A percentile compares a stretch with the other conserved stretches of the same genome.
Conservation (phyloP, 1,140 invertebrate species). For the Grapholita molesta region DNA sequence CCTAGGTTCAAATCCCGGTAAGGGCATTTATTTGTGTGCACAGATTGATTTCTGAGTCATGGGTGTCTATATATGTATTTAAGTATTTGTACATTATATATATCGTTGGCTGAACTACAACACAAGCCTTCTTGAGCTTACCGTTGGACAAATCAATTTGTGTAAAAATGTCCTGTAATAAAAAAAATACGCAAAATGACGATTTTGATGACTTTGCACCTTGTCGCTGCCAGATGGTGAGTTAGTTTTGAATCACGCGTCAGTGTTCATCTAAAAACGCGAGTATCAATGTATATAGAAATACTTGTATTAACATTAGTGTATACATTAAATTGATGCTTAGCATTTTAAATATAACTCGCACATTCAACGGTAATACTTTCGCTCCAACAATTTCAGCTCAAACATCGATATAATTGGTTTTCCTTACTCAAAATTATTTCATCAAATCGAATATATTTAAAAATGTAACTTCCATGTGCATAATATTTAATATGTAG, state of each 20-base stretch:
- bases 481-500: slow-evolving; percentile 1
- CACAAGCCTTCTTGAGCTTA: too few relatives aligned
- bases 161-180: too few relatives aligned
- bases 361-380: slow-evolving; percentile 5
- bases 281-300: background rate
- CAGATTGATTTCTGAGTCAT: too few relatives aligned
- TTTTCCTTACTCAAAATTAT: slow-evolving; percentile 6
- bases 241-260: background rate
- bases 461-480: slow-evolving; percentile 7
- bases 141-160: too few relatives aligned
- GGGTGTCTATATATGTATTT: too few relatives aligned
- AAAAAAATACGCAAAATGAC: too few relatives aligned
- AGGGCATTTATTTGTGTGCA: too few relatives aligned
- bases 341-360: slow-evolving; percentile 3
- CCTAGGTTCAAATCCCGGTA: too few relatives aligned
- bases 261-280: background rate
- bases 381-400: background rate
- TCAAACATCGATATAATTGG: slow-evolving; percentile 9
- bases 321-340: slow-evolving; percentile 6
- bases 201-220: too few relatives aligned
- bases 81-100: too few relatives aligned
- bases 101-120: too few relatives aligned
- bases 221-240: too few relatives aligned
- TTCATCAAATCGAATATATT: slow-evolving; percentile 6
- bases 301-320: background rate